These are phyloP conservation scores for Lasaia peninsularis DNA, from an alignment of 1,140 invertebrate genomes.

Conservation along the genomic window DNA sequence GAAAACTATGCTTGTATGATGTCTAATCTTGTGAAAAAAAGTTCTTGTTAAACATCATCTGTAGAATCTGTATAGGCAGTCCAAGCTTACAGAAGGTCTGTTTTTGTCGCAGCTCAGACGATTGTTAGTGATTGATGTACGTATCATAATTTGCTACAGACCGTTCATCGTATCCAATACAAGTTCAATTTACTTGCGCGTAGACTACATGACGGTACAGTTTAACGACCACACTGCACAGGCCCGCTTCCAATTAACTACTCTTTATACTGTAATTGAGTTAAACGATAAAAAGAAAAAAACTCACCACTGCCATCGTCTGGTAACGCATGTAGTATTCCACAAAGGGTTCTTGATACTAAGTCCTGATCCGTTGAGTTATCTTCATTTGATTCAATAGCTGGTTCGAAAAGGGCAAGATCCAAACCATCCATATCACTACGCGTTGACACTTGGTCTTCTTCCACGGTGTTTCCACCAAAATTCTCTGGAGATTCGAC, in stretches of 20 bases:
- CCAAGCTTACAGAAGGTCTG: neutral
- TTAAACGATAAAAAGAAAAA: conserved; percentile 9
- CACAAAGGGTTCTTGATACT: conserved; percentile 47
- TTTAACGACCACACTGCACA: conserved; percentile 1
- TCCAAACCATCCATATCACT: conserved; percentile 84
- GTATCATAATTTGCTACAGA: conserved; percentile 54
- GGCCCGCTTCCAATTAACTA: conserved; percentile 32
- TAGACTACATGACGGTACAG: conserved; percentile 39
- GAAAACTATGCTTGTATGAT: no score
- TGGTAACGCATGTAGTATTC: conserved; percentile 56
- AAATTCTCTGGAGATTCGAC: conserved; percentile 71
- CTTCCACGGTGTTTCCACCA: conserved; percentile 50
- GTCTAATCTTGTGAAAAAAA: no score
- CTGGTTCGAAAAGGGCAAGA: conserved; percentile 82
- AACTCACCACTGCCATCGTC: conserved; percentile 54
- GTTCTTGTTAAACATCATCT: no score
- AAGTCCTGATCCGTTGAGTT: conserved; percentile 46
- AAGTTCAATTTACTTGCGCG: conserved; percentile 33
- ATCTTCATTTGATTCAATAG: conserved; percentile 63
- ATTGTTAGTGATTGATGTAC: conserved; percentile 60
- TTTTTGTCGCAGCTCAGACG: conserved; percentile 50
- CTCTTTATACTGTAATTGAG: conserved; percentile 32
- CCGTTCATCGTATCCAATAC: conserved; percentile 73
- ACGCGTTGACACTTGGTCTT: conserved; percentile 69
- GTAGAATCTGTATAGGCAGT: no score